phyloP scores from a whole-genome alignment of 2,888 invertebrate species.

The Synanthedon andrenaeformis region DNA sequence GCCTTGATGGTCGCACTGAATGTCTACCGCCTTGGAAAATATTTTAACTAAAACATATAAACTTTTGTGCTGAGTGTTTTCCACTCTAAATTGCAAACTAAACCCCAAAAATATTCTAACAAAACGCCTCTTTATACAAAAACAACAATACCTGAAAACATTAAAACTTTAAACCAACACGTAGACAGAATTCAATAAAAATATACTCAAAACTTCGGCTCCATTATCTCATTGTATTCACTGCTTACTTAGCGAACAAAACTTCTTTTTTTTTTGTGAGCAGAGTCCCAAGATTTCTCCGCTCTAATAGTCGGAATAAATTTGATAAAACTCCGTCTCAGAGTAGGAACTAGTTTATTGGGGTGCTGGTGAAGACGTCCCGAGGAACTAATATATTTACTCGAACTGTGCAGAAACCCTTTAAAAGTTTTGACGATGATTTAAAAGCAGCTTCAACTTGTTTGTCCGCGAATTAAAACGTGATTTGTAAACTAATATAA shows the following conservation, averaged over 20 bases:
- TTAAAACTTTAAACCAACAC: too few relatives aligned
- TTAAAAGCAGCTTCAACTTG: slow-evolving; percentile 1
- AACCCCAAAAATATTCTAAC: too few relatives aligned
- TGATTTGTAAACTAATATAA: background rate
- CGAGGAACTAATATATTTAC: slow-evolving; percentile 7
- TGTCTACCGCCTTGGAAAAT: too few relatives aligned
- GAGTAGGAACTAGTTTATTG: slow-evolving; percentile 22
- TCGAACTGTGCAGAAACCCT: slow-evolving; percentile 3
- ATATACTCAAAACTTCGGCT: slow-evolving; percentile 1
- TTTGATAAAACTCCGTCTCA: slow-evolving; percentile 27
- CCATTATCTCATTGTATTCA: slow-evolving; percentile 27
- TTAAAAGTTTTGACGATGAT: slow-evolving; percentile 9
- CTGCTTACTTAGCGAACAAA: slow-evolving; percentile 14
- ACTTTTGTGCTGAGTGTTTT: too few relatives aligned
- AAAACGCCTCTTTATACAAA: too few relatives aligned
- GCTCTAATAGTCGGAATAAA: slow-evolving; percentile 33
- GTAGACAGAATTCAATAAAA: too few relatives aligned
- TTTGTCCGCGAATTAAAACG: background rate
- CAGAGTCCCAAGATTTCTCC: slow-evolving; percentile 5
- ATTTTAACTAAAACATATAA: too few relatives aligned
- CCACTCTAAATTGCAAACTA: too few relatives aligned
- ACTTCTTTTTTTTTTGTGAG: slow-evolving; percentile 10
- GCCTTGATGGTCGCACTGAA: too few relatives aligned
- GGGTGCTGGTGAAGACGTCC: slow-evolving; percentile 9
- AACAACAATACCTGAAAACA: too few relatives aligned